Conservation (phyloP, 2,888 invertebrate genomes). For the Parelbella ahira region DNA sequence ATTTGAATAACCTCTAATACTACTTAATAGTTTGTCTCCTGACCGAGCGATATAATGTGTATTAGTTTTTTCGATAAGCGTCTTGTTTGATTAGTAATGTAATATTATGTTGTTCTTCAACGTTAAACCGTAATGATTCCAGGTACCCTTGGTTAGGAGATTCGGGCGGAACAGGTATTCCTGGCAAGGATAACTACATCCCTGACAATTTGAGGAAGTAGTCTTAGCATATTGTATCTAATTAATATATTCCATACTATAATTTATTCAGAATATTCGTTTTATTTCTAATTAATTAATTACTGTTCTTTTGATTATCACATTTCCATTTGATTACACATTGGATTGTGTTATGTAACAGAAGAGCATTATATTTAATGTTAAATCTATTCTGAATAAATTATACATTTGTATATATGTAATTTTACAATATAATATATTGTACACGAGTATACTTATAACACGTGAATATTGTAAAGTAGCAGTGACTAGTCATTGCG, state of each 20-base stretch:
- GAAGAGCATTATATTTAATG: conserved; percentile 7
- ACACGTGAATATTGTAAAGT: conserved; percentile 44
- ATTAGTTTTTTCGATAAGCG: too few relatives aligned
- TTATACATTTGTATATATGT: conserved; percentile 34
- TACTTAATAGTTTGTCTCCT: too few relatives aligned
- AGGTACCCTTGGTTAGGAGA: conserved; percentile 94
- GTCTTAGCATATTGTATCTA: conserved; percentile 21
- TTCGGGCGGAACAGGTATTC: conserved; percentile 89
- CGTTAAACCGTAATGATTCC: too few relatives aligned
- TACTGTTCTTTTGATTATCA: too few relatives aligned
- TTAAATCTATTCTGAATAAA: conserved; percentile 42
- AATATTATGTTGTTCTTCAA: too few relatives aligned
- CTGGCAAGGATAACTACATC: conserved; percentile 89
- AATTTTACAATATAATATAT: conserved; percentile 35
- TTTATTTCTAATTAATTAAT: too few relatives aligned
- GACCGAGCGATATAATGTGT: too few relatives aligned
- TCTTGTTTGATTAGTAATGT: too few relatives aligned
- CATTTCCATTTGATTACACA: too few relatives aligned
- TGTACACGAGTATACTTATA: conserved; percentile 36
- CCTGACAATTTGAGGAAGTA: conserved; percentile 83
- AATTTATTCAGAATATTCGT: conserved; percentile 17
- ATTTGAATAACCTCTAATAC: too few relatives aligned
- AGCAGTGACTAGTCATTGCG: conserved; percentile 65
- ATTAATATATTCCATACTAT: conserved; percentile 1
- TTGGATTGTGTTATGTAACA: not conserved